Evolutionary conservation across 2,113 vertebrate genomes (phyloP).

Genomic region (Nannospalax galili): DNA sequence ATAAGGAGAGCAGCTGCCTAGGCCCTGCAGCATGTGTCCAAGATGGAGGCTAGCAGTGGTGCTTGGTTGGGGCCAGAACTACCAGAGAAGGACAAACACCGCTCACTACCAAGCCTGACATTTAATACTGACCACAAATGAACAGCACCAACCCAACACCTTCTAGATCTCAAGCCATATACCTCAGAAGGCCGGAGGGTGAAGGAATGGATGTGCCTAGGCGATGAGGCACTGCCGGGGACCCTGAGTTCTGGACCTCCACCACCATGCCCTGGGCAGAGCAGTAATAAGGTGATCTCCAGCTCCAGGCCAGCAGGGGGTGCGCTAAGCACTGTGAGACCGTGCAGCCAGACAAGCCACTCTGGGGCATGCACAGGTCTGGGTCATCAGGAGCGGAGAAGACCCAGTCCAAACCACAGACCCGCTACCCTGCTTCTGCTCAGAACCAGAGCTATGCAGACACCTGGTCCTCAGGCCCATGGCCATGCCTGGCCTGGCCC

Average conservation of each 20-base stretch:
- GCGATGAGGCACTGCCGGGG: no score
- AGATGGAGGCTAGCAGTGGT: no score
- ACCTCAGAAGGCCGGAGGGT: not conserved
- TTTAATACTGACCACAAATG: not conserved
- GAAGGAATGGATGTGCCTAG: not conserved
- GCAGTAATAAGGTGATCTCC: not conserved
- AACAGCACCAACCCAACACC: not conserved
- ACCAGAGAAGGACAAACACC: accelerated
- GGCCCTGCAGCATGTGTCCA: no score
- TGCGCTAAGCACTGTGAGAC: no score
- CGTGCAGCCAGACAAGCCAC: no score
- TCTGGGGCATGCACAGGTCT: no score
- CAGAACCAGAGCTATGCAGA: not conserved
- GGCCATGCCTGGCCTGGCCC: not conserved
- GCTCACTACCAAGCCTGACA: no score
- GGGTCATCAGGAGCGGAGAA: no score
- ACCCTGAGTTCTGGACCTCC: not conserved
- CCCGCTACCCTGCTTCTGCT: not conserved
- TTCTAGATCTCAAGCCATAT: not conserved
- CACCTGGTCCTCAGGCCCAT: not conserved
- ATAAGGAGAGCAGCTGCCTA: not conserved
- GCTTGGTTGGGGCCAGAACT: not conserved
- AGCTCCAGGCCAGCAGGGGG: no score
- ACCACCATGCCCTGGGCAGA: not conserved
- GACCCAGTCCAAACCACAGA: not conserved